A percentile compares a stretch with the other conserved stretches of the same genome.
phyloP scores from a whole-genome alignment of 2,888 invertebrate genomes.

The Chamaedrilus cognettii region DNA sequence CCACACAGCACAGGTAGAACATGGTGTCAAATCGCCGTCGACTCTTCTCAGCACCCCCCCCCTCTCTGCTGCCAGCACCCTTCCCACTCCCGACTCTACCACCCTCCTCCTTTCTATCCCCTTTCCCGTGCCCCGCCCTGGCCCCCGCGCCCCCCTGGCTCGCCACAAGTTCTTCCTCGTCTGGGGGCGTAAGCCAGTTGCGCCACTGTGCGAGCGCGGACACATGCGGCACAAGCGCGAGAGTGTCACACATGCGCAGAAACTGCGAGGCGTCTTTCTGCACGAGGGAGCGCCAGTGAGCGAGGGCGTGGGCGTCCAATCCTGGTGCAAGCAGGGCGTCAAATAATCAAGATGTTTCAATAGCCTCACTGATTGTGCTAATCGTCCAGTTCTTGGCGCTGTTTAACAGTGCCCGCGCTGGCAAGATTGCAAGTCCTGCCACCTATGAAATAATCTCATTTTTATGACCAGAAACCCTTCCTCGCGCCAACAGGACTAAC shows the following conservation, averaged over 20 bases:
- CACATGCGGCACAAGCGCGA: constrained; percentile 76
- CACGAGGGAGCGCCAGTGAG: constrained; percentile 55
- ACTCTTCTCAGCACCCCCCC: constrained; percentile 2
- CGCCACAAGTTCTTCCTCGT: not conserved
- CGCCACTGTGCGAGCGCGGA: constrained; percentile 81
- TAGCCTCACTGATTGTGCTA: no score
- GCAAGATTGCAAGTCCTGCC: no score
- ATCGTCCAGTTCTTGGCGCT: no score
- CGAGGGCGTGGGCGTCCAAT: no score
- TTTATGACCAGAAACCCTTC: no score
- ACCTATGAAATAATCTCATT: no score
- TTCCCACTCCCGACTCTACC: not conserved
- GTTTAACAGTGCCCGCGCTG: no score
- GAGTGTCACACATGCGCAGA: constrained; percentile 69
- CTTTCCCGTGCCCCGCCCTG: not conserved
- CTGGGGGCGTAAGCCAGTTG: constrained; percentile 76
- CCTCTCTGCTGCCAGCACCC: not conserved
- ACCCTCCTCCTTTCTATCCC: constrained; percentile 6
- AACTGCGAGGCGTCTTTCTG: constrained; percentile 70
- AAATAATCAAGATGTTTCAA: no score
- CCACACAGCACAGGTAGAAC: constrained; percentile 37
- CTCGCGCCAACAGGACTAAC: no score
- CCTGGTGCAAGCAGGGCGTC: no score
- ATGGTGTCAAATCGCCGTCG: constrained; percentile 36
- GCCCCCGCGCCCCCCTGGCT: not conserved